These are phyloP conservation scores for Episyrphus balteatus DNA, from an alignment of 1,140 invertebrate genomes.

Conservation along the genomic window DNA sequence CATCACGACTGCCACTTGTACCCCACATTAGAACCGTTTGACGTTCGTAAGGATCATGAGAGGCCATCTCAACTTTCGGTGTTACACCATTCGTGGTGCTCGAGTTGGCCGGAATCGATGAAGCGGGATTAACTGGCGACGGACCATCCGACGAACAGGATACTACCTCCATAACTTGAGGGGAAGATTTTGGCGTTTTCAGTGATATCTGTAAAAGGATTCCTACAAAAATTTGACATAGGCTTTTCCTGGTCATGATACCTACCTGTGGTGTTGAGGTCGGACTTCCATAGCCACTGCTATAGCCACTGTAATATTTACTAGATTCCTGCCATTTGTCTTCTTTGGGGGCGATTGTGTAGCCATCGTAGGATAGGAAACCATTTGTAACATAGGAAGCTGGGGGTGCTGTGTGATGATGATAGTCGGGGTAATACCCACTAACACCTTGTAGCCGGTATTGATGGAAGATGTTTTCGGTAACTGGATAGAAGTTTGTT, in stretches of 20 bases:
- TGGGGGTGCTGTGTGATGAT: constrained; percentile 43
- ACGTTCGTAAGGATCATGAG: constrained; percentile 43
- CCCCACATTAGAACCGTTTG: constrained; percentile 86
- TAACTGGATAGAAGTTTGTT: constrained; percentile 63
- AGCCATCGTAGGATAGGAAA: constrained; percentile 46
- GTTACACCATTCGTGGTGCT: constrained; percentile 32
- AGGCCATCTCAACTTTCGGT: constrained; percentile 33
- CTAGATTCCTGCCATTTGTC: constrained; percentile 36
- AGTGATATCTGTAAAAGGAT: constrained; percentile 19
- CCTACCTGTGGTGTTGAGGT: constrained; percentile 34
- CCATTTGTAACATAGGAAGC: constrained; percentile 61
- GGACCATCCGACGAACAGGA: constrained; percentile 34
- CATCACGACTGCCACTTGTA: constrained; percentile 16
- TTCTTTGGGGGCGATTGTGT: constrained; percentile 34
- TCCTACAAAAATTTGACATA: neutral
- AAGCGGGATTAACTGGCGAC: constrained; percentile 17
- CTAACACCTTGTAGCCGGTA: constrained; percentile 62
- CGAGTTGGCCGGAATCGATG: constrained; percentile 1
- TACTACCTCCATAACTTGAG: constrained; percentile 34
- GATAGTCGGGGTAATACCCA: constrained; percentile 68
- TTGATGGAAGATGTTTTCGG: constrained; percentile 78
- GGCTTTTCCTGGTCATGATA: neutral
- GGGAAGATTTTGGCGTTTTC: constrained; percentile 35
- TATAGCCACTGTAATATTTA: constrained; percentile 34
- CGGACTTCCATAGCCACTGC: constrained; percentile 33